These are phyloP conservation scores for Megalopta genalis DNA, from an alignment of 1,140 invertebrate genomes.

Conservation along the genomic window DNA sequence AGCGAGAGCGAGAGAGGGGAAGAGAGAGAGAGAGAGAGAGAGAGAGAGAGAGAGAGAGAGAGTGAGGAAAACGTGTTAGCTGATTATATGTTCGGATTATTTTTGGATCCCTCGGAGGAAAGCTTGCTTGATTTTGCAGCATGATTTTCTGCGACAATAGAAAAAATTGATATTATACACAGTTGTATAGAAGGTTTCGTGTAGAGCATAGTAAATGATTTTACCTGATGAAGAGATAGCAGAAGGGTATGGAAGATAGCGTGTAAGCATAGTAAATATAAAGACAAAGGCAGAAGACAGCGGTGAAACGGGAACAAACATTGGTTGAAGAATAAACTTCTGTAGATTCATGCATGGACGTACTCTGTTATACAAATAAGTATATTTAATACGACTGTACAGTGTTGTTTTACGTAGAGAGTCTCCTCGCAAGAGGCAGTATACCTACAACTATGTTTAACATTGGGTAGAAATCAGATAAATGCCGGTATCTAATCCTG, in stretches of 20 bases:
- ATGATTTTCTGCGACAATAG: neutral
- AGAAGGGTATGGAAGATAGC: neutral
- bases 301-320: too few relatives aligned
- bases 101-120: constrained; percentile 1
- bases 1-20: neutral
- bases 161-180: too few relatives aligned
- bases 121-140: neutral
- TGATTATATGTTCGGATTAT: constrained; percentile 10
- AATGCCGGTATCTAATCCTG: neutral
- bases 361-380: neutral
- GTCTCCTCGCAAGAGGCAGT: neutral
- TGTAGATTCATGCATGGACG: neutral
- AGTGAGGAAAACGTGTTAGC: neutral
- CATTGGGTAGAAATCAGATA: neutral
- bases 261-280: neutral
- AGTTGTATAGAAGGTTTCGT: too few relatives aligned
- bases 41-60: too few relatives aligned
- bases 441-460: neutral
- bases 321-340: neutral
- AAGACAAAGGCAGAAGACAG: neutral
- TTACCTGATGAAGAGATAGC: neutral
- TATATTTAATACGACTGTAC: constrained; percentile 1
- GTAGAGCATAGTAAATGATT: too few relatives aligned
- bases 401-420: neutral
- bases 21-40: neutral